Evolutionary conservation across 2,113 vertebrate species (phyloP).

Genomic region (Brachypodius melanocephalos): DNA sequence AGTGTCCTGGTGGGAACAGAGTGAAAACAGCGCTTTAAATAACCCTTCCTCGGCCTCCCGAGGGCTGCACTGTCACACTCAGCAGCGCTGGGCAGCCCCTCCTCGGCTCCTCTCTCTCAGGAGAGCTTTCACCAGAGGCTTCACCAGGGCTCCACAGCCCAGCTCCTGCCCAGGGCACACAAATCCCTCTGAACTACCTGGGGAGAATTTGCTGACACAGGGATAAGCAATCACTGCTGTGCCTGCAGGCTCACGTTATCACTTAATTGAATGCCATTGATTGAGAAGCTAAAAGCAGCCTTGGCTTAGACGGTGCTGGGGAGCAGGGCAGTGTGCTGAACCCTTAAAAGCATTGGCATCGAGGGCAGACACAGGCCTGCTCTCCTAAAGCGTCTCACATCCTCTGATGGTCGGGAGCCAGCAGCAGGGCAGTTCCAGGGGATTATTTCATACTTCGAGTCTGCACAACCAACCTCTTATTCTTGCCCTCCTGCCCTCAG

Average conservation of each 20-base stretch:
- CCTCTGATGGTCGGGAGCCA: neutral
- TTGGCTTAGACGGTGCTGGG: neutral
- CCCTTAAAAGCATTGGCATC: constrained; percentile 35
- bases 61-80: neutral
- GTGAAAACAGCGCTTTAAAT: neutral
- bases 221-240: neutral
- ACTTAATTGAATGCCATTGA: constrained; percentile 8
- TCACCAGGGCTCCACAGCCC: neutral
- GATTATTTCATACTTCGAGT: neutral
- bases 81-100: neutral
- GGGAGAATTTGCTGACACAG: neutral
- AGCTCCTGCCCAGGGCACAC: neutral
- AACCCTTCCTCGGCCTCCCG: fast-evolving
- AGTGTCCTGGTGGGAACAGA: neutral
- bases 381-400: neutral
- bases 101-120: fast-evolving
- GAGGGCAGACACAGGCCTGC: neutral
- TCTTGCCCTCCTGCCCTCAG: constrained; percentile 18
- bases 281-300: constrained; percentile 33
- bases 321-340: neutral
- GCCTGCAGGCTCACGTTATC: neutral
- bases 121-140: neutral
- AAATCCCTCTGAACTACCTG: neutral
- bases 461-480: constrained; percentile 37
- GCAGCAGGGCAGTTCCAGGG: neutral